phyloP scores from a whole-genome alignment of 1,140 invertebrate species.

The Gryllus bimaculatus region DNA sequence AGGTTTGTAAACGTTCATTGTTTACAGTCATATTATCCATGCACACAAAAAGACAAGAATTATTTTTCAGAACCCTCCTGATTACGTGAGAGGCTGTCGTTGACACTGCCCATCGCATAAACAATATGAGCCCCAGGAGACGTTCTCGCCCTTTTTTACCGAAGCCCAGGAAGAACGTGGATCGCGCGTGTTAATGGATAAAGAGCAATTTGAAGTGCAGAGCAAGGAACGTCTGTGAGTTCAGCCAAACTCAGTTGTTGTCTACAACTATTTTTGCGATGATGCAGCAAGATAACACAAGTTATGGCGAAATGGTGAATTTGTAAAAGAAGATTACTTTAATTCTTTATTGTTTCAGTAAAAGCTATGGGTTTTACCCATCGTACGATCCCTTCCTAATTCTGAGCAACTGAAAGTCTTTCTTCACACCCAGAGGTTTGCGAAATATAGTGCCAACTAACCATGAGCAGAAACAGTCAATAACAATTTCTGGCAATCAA shows the following conservation, averaged over 20 bases:
- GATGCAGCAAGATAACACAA: too few species aligned
- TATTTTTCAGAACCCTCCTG: conserved; percentile 62
- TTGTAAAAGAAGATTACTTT: conserved; percentile 15
- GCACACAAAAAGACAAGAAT: neutral
- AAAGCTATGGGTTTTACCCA: conserved; percentile 74
- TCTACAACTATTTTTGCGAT: too few species aligned
- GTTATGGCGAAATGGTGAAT: too few species aligned
- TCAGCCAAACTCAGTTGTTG: too few species aligned
- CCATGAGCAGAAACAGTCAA: conserved; percentile 94
- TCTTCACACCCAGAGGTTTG: conserved; percentile 56
- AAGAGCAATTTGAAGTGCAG: conserved; percentile 42
- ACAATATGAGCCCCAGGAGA: conserved; percentile 77
- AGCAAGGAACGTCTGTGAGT: neutral
- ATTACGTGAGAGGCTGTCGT: conserved; percentile 84
- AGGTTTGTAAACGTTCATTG: conserved; percentile 37
- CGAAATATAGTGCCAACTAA: conserved; percentile 93
- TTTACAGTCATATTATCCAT: neutral
- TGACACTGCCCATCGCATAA: conserved; percentile 80
- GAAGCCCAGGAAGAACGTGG: conserved; percentile 87
- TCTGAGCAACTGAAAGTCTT: conserved; percentile 84
- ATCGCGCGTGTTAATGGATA: conserved; percentile 57
- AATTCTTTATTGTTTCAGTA: conserved; percentile 34
- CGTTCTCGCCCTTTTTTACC: conserved; percentile 89
- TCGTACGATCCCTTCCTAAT: conserved; percentile 82
- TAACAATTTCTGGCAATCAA: conserved; percentile 82